A percentile compares a stretch with the other conserved stretches of the same genome.
Conservation (phyloP, 2,797 vertebrate genomes). For the Lithobates sylvaticus region DNA sequence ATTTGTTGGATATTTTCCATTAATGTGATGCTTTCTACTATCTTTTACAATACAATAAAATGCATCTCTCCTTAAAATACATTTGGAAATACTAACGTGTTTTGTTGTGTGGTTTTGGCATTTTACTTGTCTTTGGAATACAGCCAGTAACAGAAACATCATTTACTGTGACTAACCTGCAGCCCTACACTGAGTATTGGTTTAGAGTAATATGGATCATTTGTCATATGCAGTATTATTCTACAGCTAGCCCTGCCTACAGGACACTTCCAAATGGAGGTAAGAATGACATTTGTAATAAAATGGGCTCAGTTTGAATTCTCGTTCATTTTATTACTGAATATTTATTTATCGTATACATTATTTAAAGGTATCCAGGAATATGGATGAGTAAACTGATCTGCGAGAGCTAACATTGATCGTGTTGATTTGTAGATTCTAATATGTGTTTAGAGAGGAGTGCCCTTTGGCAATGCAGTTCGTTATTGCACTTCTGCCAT, state of each 20-base stretch:
- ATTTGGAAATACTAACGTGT: neutral
- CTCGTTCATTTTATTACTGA: neutral
- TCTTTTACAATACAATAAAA: neutral
- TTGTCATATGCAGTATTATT: slow-evolving; percentile 72
- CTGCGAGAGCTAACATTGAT: too few species aligned
- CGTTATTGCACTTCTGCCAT: too few species aligned
- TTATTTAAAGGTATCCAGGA: neutral
- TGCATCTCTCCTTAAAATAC: neutral
- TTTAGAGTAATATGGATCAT: slow-evolving; percentile 78
- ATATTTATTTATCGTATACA: neutral
- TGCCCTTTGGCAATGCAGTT: neutral
- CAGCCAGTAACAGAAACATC: slow-evolving; percentile 72
- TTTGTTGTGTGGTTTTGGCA: neutral
- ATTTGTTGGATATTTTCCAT: neutral
- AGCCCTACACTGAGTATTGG: slow-evolving; percentile 75
- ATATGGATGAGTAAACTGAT: neutral
- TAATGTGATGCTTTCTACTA: neutral
- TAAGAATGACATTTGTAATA: slow-evolving; percentile 63
- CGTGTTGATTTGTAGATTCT: neutral
- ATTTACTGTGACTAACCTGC: slow-evolving; percentile 70
- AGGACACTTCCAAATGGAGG: slow-evolving; percentile 75
- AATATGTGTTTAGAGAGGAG: neutral
- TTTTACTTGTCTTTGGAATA: slow-evolving; percentile 29
- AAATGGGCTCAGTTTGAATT: neutral
- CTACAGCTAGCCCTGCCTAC: slow-evolving; percentile 71